Conservation (phyloP, 2,797 vertebrate genomes). For the Anguilla obscura region DNA sequence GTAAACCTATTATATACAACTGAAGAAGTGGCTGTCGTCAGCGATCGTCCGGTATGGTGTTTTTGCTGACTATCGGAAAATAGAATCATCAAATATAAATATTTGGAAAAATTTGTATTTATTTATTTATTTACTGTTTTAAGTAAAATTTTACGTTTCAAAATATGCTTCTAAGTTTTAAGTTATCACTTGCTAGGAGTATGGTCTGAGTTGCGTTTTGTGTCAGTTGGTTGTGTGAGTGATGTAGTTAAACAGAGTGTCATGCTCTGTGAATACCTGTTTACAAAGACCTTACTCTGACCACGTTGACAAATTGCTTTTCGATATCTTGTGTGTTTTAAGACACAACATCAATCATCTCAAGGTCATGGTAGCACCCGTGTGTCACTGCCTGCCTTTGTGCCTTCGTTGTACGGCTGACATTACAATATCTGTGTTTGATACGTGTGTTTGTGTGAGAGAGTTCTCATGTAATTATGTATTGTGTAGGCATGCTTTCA, state of each 20-base stretch:
- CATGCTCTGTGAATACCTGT: background rate
- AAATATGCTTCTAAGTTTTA: background rate
- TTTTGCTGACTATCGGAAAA: background rate
- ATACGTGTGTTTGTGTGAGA: background rate
- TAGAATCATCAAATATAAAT: background rate
- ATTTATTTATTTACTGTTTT: background rate
- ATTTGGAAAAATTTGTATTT: background rate
- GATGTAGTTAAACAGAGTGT: background rate
- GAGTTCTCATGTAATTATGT: background rate
- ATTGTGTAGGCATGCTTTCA: background rate
- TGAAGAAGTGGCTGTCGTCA: no score
- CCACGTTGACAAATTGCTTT: conserved; percentile 16
- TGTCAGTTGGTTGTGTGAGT: background rate
- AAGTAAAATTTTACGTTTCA: background rate
- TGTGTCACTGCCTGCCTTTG: background rate
- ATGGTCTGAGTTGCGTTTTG: background rate
- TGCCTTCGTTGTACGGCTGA: background rate
- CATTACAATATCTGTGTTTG: background rate
- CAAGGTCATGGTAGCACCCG: background rate
- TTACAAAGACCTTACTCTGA: background rate
- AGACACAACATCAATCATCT: conserved; percentile 8
- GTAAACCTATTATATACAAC: background rate
- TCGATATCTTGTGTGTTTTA: background rate
- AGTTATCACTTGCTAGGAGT: background rate
- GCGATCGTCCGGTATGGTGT: background rate